Percentiles rank a stretch among this genome's conserved stretches.
Evolutionary conservation across 1,140 invertebrate species (phyloP).

Genomic region (Nephila pilipes): DNA sequence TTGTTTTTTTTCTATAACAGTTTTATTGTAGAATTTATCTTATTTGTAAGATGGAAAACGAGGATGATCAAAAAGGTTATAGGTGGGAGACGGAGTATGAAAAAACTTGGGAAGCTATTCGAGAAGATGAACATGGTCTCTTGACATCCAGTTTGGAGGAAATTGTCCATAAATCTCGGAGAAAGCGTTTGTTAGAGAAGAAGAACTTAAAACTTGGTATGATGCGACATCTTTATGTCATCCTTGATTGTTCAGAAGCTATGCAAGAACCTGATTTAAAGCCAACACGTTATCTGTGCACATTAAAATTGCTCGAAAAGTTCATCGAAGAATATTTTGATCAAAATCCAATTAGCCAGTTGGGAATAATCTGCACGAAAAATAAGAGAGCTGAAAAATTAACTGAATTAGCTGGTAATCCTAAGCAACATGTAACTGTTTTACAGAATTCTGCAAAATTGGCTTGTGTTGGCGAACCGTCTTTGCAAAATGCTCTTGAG

Average conservation of each 20-base stretch:
- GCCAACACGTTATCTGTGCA: conserved; percentile 94
- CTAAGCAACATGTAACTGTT: conserved; percentile 81
- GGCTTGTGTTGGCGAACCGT: conserved; percentile 91
- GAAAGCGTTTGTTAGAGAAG: conserved; percentile 88
- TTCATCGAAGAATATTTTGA: conserved; percentile 99
- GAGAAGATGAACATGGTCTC: conserved; percentile 96
- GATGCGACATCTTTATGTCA: conserved; percentile 95
- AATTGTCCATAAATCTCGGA: conserved; percentile 93
- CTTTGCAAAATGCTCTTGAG: conserved; percentile 96
- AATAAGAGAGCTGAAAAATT: conserved; percentile 97
- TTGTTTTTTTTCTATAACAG: not conserved
- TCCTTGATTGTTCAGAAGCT: conserved; percentile 95
- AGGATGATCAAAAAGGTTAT: conserved; percentile 95
- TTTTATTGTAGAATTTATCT: not conserved
- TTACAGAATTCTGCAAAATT: conserved; percentile 81
- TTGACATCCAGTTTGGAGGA: conserved; percentile 94
- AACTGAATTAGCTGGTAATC: conserved; percentile 91
- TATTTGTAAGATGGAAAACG: conserved; percentile 79
- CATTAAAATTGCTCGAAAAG: conserved; percentile 91
- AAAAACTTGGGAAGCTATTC: conserved; percentile 97
- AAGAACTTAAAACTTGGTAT: conserved; percentile 93
- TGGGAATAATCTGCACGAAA: conserved; percentile 94
- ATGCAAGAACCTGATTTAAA: conserved; percentile 98
- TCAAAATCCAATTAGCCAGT: conserved; percentile 98
- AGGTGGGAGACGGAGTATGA: conserved; percentile 98